These are phyloP conservation scores for Lycodopsis pacificus DNA, from an alignment of 2,797 vertebrate genomes.

Conservation along the genomic window DNA sequence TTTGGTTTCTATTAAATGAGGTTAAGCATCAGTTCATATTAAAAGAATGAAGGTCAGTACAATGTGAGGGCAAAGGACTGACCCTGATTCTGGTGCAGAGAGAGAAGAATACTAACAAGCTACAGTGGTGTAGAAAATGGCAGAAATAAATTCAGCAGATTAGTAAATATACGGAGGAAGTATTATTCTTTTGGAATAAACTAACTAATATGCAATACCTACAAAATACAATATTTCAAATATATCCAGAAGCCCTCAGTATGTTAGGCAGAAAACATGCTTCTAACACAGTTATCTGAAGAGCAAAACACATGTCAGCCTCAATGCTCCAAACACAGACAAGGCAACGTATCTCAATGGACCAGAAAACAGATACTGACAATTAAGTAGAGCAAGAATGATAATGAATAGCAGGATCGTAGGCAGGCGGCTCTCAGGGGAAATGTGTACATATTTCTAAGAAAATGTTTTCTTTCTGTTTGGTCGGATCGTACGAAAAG, in stretches of 20 bases:
- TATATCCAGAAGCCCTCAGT: background rate
- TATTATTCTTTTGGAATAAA: background rate
- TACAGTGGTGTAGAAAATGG: background rate
- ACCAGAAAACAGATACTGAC: background rate
- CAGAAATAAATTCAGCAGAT: background rate
- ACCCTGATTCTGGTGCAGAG: background rate
- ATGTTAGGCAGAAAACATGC: background rate
- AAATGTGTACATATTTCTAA: slow-evolving; percentile 25
- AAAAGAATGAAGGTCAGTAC: slow-evolving; percentile 19
- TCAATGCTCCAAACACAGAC: slow-evolving; percentile 1
- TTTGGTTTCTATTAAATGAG: background rate
- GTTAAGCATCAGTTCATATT: background rate
- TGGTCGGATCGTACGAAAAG: background rate
- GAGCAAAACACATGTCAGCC: background rate
- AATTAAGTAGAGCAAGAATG: background rate
- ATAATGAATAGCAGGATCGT: background rate
- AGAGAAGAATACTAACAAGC: background rate
- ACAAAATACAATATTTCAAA: background rate
- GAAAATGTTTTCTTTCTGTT: slow-evolving; percentile 20
- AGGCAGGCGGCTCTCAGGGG: background rate
- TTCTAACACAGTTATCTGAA: no score
- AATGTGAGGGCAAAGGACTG: slow-evolving; percentile 1
- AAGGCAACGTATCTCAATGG: background rate
- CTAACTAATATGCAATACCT: background rate
- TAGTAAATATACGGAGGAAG: background rate